Evolutionary conservation across 2,888 invertebrate genomes (phyloP).

Genomic region (Pemphredon lugubris): DNA sequence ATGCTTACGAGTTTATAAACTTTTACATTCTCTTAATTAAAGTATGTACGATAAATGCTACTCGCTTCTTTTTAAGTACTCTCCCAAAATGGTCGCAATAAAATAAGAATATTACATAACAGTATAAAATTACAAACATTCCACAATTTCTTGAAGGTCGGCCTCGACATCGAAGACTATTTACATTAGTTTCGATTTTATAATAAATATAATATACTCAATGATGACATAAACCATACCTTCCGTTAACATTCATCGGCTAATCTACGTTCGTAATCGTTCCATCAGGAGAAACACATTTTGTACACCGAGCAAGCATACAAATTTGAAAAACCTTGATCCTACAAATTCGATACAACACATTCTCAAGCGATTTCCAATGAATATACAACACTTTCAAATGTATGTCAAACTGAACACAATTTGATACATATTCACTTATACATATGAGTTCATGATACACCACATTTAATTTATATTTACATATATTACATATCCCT

Average conservation of each 20-base stretch:
- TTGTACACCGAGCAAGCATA: constrained; percentile 9
- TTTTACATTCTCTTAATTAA: constrained; percentile 26
- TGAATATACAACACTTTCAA: constrained; percentile 11
- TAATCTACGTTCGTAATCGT: constrained; percentile 16
- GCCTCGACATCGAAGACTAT: constrained; percentile 13
- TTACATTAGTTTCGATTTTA: constrained; percentile 9
- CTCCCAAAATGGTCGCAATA: constrained; percentile 32
- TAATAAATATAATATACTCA: constrained; percentile 25
- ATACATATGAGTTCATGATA: constrained; percentile 41
- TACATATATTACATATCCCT: constrained; percentile 59
- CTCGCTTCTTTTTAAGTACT: constrained; percentile 52
- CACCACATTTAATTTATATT: constrained; percentile 51
- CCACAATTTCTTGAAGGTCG: constrained; percentile 34
- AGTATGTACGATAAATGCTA: constrained; percentile 29
- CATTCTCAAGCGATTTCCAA: constrained; percentile 4
- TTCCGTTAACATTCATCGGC: constrained; percentile 12
- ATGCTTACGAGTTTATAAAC: constrained; percentile 23
- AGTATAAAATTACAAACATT: constrained; percentile 68
- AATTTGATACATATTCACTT: constrained; percentile 32
- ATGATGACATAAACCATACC: constrained; percentile 8
- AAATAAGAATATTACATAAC: constrained; percentile 37
- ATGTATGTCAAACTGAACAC: constrained; percentile 20
- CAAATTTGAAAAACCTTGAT: constrained; percentile 18
- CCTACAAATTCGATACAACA: constrained; percentile 12
- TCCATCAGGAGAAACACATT: constrained; percentile 22